A percentile compares a stretch with the other conserved stretches of the same genome.
Conservation (phyloP, 1,140 invertebrate species). For the Eufriesea mexicana region DNA sequence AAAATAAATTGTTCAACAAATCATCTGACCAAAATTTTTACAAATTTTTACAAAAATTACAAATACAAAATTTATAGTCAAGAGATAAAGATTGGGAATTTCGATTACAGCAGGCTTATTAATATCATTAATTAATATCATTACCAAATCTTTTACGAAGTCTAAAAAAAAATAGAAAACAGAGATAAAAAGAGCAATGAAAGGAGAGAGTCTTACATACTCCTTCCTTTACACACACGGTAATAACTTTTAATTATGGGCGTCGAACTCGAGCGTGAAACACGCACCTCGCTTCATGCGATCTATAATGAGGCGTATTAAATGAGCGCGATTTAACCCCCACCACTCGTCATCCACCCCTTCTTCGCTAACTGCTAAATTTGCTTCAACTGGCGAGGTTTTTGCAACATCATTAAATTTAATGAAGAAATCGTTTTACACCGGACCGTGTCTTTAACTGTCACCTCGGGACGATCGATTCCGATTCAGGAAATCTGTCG, state of each 20-base stretch:
- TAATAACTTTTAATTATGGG: constrained; percentile 20
- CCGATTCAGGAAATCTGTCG: neutral
- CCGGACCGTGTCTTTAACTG: neutral
- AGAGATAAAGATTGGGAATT: neutral
- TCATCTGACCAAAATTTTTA: too few relatives aligned
- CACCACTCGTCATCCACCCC: neutral
- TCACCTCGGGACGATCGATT: neutral
- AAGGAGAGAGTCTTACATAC: neutral
- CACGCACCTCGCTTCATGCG: neutral
- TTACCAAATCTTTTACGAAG: too few relatives aligned
- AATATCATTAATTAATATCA: too few relatives aligned
- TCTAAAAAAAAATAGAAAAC: too few relatives aligned
- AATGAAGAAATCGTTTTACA: constrained; percentile 48
- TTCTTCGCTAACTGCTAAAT: neutral
- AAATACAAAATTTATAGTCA: neutral
- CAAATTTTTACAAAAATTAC: too few relatives aligned
- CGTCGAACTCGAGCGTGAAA: neutral
- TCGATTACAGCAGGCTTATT: too few relatives aligned
- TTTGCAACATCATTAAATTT: constrained; percentile 42
- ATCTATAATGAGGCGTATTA: constrained; percentile 35
- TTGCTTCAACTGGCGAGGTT: neutral
- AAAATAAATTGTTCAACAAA: too few relatives aligned
- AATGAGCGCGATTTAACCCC: constrained; percentile 16
- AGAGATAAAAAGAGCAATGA: neutral
- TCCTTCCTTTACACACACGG: neutral